A percentile compares a stretch with the other conserved stretches of the same genome.
phyloP scores from a whole-genome alignment of 1,140 invertebrate genomes.

The Drosophila sulfurigaster region DNA sequence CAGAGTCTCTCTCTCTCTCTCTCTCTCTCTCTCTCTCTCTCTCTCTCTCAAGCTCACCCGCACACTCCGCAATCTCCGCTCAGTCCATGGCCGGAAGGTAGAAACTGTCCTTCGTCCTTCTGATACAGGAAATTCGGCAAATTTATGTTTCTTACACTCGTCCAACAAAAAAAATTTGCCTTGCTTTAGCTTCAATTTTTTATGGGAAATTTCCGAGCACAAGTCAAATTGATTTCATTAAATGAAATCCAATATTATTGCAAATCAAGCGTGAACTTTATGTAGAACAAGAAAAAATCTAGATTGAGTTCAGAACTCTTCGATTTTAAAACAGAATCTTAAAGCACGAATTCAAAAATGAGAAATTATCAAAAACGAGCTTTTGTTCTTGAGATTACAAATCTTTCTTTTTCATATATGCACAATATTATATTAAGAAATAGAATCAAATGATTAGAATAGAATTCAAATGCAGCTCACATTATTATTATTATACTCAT shows the following conservation, averaged over 20 bases:
- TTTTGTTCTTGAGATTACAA: too few relatives aligned
- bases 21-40: neutral
- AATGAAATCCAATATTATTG: neutral
- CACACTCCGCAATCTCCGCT: too few relatives aligned
- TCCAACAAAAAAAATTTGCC: neutral
- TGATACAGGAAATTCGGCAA: slow-evolving; percentile 4
- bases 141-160: slow-evolving; percentile 33
- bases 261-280: neutral
- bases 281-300: too few relatives aligned
- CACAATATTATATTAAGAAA: too few relatives aligned
- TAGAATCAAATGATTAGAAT: too few relatives aligned
- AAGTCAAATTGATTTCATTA: neutral
- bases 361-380: too few relatives aligned
- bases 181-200: neutral
- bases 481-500: too few relatives aligned
- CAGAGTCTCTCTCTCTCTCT: neutral
- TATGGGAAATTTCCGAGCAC: neutral
- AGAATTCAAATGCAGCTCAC: too few relatives aligned
- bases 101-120: neutral
- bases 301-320: too few relatives aligned
- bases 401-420: too few relatives aligned
- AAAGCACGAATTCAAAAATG: too few relatives aligned
- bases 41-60: neutral
- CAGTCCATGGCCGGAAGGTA: slow-evolving; percentile 15
- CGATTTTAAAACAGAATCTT: too few relatives aligned